Evolutionary conservation across 2,888 invertebrate genomes (phyloP).

Genomic region (Agonopterix alstromeriana): DNA sequence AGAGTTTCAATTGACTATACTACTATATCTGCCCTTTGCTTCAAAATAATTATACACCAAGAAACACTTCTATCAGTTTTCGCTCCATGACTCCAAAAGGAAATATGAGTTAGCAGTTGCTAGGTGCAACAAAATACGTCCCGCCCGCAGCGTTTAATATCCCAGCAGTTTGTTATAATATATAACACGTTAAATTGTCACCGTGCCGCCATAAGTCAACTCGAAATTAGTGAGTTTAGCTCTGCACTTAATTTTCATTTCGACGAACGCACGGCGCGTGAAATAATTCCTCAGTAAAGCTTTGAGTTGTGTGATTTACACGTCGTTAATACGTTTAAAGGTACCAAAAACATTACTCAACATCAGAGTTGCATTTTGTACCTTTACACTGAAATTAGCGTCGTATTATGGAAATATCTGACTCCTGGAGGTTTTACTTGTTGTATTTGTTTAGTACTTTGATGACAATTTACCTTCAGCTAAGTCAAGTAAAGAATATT

Average conservation of each 20-base stretch:
- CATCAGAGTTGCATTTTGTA: no score
- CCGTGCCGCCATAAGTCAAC: slow-evolving; percentile 40
- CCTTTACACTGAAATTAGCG: no score
- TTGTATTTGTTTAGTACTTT: no score
- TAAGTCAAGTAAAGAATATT: no score
- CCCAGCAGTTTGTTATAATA: slow-evolving; percentile 43
- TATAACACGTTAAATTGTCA: slow-evolving; percentile 48
- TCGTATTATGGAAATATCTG: no score
- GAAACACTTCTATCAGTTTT: slow-evolving; percentile 7
- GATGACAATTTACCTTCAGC: no score
- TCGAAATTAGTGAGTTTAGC: slow-evolving; percentile 47
- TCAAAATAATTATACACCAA: slow-evolving; percentile 6
- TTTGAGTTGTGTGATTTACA: slow-evolving; percentile 15
- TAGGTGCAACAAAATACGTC: slow-evolving; percentile 21
- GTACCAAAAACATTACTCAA: neutral
- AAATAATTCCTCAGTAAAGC: slow-evolving; percentile 15
- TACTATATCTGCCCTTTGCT: no score
- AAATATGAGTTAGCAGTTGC: slow-evolving; percentile 39
- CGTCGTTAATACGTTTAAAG: slow-evolving; percentile 1
- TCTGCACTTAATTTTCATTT: slow-evolving; percentile 48
- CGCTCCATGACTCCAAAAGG: slow-evolving; percentile 21
- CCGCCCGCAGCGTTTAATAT: slow-evolving; percentile 51
- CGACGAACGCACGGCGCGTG: slow-evolving; percentile 23
- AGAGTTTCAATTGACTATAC: no score
- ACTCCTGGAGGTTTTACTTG: no score